Percentiles rank a stretch among this genome's conserved stretches.
Evolutionary conservation across 1,140 invertebrate genomes (phyloP).

Genomic region (Bombus waltoni): DNA sequence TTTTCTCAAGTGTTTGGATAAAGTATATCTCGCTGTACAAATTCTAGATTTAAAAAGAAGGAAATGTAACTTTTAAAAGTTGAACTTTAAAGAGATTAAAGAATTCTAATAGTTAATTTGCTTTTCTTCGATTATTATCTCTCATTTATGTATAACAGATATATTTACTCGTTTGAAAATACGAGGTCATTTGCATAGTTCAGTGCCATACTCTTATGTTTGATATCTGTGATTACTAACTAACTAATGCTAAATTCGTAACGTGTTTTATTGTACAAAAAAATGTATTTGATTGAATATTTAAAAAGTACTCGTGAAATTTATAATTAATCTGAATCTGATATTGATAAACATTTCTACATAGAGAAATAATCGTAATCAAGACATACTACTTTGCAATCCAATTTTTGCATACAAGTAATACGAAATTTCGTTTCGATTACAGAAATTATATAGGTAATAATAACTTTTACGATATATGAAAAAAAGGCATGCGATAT

Average conservation of each 20-base stretch:
- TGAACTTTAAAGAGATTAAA: background rate
- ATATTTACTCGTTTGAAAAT: constrained; percentile 43
- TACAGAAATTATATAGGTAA: constrained; percentile 15
- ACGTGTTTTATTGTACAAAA: constrained; percentile 68
- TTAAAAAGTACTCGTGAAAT: background rate
- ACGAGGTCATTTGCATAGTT: constrained; percentile 52
- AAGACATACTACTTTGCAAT: constrained; percentile 32
- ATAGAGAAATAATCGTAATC: constrained; percentile 36
- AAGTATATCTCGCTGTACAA: constrained; percentile 30
- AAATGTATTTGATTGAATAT: constrained; percentile 67
- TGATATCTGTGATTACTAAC: constrained; percentile 75
- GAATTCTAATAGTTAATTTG: background rate
- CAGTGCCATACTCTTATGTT: constrained; percentile 72
- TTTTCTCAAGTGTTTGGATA: constrained; percentile 22
- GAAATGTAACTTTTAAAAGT: constrained; percentile 13
- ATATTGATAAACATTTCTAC: constrained; percentile 31
- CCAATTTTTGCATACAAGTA: constrained; percentile 37
- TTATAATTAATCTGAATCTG: constrained; percentile 14
- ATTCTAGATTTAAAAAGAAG: constrained; percentile 3
- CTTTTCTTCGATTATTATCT: background rate
- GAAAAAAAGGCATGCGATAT: constrained; percentile 16
- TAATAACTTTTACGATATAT: constrained; percentile 3
- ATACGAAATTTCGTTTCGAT: constrained; percentile 1
- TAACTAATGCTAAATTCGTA: constrained; percentile 61
- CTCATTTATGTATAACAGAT: constrained; percentile 31